Evolutionary conservation across 2,113 vertebrate species (phyloP), one percentile per base, ranked within the genome.

Genomic region (Heterotis niloticus): DNA sequence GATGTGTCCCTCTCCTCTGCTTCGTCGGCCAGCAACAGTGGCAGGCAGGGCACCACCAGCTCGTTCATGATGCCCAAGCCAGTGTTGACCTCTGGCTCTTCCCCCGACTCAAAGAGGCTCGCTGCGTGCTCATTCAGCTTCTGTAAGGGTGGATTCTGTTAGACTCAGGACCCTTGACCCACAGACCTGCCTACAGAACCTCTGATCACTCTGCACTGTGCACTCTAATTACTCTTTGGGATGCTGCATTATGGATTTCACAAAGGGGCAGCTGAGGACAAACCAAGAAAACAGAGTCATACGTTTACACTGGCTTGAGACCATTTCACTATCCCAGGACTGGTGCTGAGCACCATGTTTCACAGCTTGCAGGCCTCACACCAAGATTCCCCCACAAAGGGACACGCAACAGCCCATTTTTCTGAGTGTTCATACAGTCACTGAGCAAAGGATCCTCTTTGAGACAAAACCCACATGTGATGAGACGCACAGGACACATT

Each of bases 21-120:
- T 78, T 98, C 96, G 80, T 99, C 94, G 78, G 93, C 87, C 90
- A 99, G 88, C 65, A 99, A 88, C 81, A 99, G 92, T 1, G 98
- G 96, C 85, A 99, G 91, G 90, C 96, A 97, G 0, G 95, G 95
- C 66, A 99, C 96, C 88, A 99, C 95, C 89, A 98, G 94, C 85
- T 99, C 97, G 5, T 96, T 98, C 96, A 99, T 99, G 86, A 98
- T 93, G 84, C 93, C 92, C 76, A 99, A 91, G 26, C 96, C 96
- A 1, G 91, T 91, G 84, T 86, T 95, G 85, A 99, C 97, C 78
- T 97, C 94, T 18, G 91, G 90, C 79, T 95, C 94, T 70, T 98
- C 95, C 84, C 95, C 97, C 0, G 94, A 94, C 88, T 98, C 96
- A 81, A 99, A 99, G 86, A 98, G 91, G 86, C 91, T 90, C 0